Evolutionary conservation across 1,140 invertebrate genomes (phyloP), one percentile per base, ranked within the genome.

Genomic region (Trachymyrmex septentrionalis): DNA sequence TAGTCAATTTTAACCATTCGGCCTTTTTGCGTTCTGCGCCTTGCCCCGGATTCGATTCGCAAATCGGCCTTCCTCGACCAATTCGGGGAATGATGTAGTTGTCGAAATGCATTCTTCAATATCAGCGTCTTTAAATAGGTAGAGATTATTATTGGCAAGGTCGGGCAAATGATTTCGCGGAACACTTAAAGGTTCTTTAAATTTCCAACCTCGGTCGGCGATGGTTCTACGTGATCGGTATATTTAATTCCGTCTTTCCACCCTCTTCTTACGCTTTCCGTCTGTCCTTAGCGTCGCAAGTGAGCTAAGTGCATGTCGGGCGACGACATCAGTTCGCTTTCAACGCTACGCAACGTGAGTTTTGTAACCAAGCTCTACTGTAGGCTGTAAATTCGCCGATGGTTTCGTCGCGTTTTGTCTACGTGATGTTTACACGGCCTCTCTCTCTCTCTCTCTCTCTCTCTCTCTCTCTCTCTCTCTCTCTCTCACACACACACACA

Each of bases 141-240:
- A 14, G 80, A 72, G 57, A 55, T 71, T 84, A 38, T 63, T 84
- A 84, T 63, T 63, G 44, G 69, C 80, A 84, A 75, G 80, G 55
- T 84, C 69, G 69, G 66, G 69, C 69, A 84, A 84, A 75, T 84
- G 38, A 55, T 84, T 84, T 73, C 67, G 69, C 69, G 55, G 55
- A 84, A 84, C 69, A 69, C 61, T 84, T 84, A 84, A 61, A 84
- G 80, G 55, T 75, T 63, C 44, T 84, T 84, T 84, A 84, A 84
- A 84, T 53, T 75, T 50, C 55, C 80, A 69, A 82, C 63, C 67
- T 59, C 53, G 21, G 48, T 61, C 66, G 19, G 12, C 14, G 69
- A 61, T 72, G 69, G n/a, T 44, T 75, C n/a, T 84, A 84, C 80
- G 80, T 84, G 80, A 84, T 69, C 27, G 69, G 69, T 38, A 48